Conservation (phyloP, 1,140 invertebrate genomes). For the Drosophila tropicalis region DNA sequence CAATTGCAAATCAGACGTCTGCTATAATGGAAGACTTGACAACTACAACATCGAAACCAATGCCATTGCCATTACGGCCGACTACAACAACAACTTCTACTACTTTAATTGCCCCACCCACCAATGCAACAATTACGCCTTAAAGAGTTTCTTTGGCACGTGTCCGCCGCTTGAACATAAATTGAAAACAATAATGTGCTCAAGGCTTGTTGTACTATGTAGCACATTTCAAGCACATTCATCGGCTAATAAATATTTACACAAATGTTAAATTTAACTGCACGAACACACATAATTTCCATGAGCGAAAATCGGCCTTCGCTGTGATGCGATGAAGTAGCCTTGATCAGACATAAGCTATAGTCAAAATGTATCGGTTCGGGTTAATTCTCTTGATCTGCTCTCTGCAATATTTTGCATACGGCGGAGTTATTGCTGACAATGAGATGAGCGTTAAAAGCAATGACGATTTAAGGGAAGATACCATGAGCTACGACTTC, state of each 20-base stretch:
- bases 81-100: conserved; percentile 7
- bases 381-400: not conserved
- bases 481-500: not conserved
- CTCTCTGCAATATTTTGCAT: not conserved
- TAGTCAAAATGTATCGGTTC: conserved; percentile 11
- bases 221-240: not conserved
- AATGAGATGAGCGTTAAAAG: not conserved
- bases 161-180: not conserved
- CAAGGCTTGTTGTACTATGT: not conserved
- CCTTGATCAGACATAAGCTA: not conserved
- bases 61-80: not conserved
- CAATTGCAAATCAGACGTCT: conserved; percentile 29
- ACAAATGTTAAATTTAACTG: not conserved
- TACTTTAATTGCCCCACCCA: conserved; percentile 10
- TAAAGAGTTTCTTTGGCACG: conserved; percentile 18
- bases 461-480: not conserved
- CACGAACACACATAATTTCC: not conserved
- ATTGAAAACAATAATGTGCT: not conserved
- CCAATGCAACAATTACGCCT: not conserved
- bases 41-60: conserved; percentile 2
- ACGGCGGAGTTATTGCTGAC: conserved; percentile 14
- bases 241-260: conserved; percentile 2
- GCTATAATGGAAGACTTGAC: conserved; percentile 3
- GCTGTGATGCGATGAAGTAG: not conserved
- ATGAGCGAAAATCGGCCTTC: conserved; percentile 21